phyloP scores from a whole-genome alignment of 2,113 vertebrate species.

The Tachysurus vachellii region DNA sequence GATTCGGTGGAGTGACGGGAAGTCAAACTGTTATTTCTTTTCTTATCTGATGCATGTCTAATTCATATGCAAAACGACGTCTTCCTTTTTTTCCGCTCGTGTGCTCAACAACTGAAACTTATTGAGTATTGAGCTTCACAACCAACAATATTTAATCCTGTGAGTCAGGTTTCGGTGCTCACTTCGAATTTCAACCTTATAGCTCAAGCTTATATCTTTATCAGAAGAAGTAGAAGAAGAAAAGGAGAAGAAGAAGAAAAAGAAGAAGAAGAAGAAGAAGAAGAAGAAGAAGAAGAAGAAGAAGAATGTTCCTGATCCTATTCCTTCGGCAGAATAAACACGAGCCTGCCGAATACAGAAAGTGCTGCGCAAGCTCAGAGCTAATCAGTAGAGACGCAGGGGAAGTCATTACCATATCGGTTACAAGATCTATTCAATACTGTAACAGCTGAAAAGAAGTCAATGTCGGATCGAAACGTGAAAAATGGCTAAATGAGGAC shows the following conservation, averaged over 20 bases:
- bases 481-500: neutral
- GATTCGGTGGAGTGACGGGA: neutral
- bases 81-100: no score
- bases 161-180: neutral
- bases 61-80: neutral
- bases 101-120: neutral
- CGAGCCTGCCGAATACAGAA: constrained; percentile 22
- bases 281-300: neutral
- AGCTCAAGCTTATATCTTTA: neutral
- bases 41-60: neutral
- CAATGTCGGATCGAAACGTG: constrained; percentile 16
- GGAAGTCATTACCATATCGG: constrained; percentile 51
- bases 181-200: neutral
- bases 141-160: neutral
- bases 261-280: neutral
- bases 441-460: constrained; percentile 18
- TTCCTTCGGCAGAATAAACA: neutral
- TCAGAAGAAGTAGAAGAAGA: neutral
- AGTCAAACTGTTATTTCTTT: constrained; percentile 4
- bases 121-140: neutral
- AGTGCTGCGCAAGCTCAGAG: constrained; percentile 44
- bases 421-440: constrained; percentile 37
- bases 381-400: constrained; percentile 21
- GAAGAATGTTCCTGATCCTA: neutral
- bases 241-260: neutral